These are phyloP conservation scores for Drosophila nannoptera DNA, from an alignment of 1,140 invertebrate genomes.

Conservation along the genomic window DNA sequence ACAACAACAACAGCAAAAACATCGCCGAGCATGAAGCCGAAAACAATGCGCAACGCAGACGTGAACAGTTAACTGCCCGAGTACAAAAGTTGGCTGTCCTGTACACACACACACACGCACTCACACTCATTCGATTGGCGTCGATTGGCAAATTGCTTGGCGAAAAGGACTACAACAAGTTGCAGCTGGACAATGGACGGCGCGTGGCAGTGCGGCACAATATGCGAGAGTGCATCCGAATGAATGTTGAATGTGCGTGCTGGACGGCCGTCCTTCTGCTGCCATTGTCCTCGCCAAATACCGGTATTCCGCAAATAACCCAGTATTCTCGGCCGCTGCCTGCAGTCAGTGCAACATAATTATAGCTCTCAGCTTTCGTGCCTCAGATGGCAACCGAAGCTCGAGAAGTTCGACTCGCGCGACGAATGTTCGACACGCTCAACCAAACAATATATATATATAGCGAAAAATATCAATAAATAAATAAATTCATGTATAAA, in stretches of 20 bases:
- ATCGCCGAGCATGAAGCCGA: conserved; percentile 14
- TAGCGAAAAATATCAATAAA: neutral
- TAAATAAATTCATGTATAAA: conserved; percentile 14
- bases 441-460: neutral
- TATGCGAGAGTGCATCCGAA: conserved; percentile 16
- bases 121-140: conserved; percentile 4
- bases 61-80: conserved; percentile 43
- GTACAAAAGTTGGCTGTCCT: conserved; percentile 39
- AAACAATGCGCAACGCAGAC: conserved; percentile 45
- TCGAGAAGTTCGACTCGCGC: conserved; percentile 41
- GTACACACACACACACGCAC: neutral
- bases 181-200: conserved; percentile 42
- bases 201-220: conserved; percentile 9
- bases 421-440: no score
- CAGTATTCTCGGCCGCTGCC: conserved; percentile 7
- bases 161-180: conserved; percentile 41
- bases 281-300: conserved; percentile 10
- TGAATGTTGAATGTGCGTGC: conserved; percentile 6
- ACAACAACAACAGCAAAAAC: neutral
- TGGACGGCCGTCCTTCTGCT: neutral
- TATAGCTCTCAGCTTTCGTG: conserved; percentile 46
- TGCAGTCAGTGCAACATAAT: conserved; percentile 62
- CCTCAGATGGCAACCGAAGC: conserved; percentile 56
- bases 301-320: conserved; percentile 19
- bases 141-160: conserved; percentile 38